phyloP scores from a whole-genome alignment of 2,113 vertebrate species.

The Dasypus novemcinctus region DNA sequence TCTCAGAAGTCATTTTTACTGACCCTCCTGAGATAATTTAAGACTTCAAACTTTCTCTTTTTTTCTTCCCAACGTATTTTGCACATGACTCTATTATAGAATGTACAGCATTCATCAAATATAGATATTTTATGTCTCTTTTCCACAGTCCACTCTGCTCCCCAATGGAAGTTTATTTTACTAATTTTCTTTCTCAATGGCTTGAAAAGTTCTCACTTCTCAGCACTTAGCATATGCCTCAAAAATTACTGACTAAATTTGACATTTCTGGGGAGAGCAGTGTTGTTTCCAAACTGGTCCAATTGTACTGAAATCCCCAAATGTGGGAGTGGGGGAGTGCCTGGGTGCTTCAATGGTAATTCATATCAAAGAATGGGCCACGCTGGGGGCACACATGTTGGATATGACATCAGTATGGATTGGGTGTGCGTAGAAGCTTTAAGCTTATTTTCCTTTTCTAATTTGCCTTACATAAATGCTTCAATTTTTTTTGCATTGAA shows the following conservation, averaged over 20 bases:
- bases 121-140: background rate
- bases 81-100: background rate
- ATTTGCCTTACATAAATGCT: background rate
- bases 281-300: background rate
- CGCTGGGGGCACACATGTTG: fast-evolving
- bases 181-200: background rate
- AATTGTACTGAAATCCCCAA: background rate
- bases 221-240: background rate
- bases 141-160: background rate
- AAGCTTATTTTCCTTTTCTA: background rate
- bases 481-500: background rate
- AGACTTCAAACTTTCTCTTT: background rate
- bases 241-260: background rate
- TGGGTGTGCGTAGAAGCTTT: background rate
- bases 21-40: background rate
- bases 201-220: background rate
- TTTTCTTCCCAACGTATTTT: background rate
- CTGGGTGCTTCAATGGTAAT: background rate
- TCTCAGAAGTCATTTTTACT: background rate
- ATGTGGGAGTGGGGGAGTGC: background rate
- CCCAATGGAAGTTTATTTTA: background rate
- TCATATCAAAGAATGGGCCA: background rate
- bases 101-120: background rate
- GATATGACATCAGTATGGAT: fast-evolving
- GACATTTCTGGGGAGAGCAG: background rate